Percentiles rank a stretch among this genome's conserved stretches.
phyloP scores from a whole-genome alignment of 2,113 vertebrate species.

The Colaptes auratus region DNA sequence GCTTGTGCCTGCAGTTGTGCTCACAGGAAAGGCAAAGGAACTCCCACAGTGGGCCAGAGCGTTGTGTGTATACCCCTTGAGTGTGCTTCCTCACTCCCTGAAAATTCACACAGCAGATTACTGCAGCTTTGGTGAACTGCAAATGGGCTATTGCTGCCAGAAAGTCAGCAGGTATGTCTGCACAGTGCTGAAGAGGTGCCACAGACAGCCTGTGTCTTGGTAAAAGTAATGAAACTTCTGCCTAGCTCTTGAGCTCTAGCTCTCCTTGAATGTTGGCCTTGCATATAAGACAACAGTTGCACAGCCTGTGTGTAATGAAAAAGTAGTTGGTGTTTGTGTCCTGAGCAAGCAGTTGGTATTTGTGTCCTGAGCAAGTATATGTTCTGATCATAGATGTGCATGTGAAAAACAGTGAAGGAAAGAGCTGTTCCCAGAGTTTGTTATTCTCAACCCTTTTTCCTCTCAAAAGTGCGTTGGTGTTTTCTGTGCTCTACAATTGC shows the following conservation, averaged over 20 bases:
- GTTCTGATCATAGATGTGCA: background rate
- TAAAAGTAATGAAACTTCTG: background rate
- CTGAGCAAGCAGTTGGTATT: background rate
- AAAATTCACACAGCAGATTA: background rate
- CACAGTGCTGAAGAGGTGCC: fast-evolving
- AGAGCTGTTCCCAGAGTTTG: background rate
- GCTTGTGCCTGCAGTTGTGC: fast-evolving
- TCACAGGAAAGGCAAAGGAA: fast-evolving
- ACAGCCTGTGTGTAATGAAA: background rate
- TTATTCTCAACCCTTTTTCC: background rate
- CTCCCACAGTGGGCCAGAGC: background rate
- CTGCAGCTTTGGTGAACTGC: background rate
- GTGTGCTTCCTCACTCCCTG: background rate
- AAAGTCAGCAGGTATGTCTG: fast-evolving
- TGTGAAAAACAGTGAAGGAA: background rate
- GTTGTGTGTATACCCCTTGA: fast-evolving
- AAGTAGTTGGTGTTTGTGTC: background rate
- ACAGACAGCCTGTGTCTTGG: background rate
- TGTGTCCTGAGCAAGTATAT: background rate
- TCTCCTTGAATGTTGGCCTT: background rate
- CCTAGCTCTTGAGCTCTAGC: background rate
- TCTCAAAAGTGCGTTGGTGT: background rate
- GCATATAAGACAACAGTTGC: background rate
- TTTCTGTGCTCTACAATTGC: background rate
- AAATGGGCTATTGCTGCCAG: background rate